Percentiles rank a stretch among this genome's conserved stretches.
phyloP scores from a whole-genome alignment of 1,140 invertebrate species.

The Drosophila orosa region DNA sequence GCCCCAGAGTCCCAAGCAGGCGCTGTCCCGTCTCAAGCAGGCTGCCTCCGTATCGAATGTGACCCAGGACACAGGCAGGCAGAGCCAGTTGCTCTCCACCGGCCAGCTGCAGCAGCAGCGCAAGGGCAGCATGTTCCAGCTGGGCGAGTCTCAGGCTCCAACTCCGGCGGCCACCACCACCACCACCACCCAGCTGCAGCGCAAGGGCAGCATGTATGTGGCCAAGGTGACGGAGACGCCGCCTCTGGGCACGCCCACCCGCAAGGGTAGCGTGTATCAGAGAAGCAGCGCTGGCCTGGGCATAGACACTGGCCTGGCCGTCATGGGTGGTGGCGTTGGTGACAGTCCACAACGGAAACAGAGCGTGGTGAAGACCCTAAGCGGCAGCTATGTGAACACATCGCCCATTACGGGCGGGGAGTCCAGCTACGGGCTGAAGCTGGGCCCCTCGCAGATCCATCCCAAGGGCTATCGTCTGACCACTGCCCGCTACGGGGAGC shows the following conservation, averaged over 20 bases:
- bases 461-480: slow-evolving; percentile 89
- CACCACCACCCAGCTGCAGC: slow-evolving; percentile 38
- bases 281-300: slow-evolving; percentile 33
- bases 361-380: slow-evolving; percentile 68
- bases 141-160: slow-evolving; percentile 64
- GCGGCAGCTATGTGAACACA: slow-evolving; percentile 63
- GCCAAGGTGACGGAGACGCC: slow-evolving; percentile 53
- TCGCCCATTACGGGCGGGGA: slow-evolving; percentile 69
- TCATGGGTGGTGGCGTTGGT: background rate
- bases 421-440: slow-evolving; percentile 84
- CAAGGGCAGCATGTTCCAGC: slow-evolving; percentile 72
- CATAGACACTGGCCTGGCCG: background rate
- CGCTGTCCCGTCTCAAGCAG: slow-evolving; percentile 73
- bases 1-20: slow-evolving; percentile 76
- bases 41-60: slow-evolving; percentile 78
- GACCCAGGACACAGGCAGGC: slow-evolving; percentile 53
- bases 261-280: slow-evolving; percentile 75
- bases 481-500: slow-evolving; percentile 90
- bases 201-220: slow-evolving; percentile 74
- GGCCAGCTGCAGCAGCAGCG: slow-evolving; percentile 45
- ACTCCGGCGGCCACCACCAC: slow-evolving; percentile 32
- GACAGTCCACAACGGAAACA: slow-evolving; percentile 71
- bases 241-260: slow-evolving; percentile 61
- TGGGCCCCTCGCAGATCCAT: slow-evolving; percentile 91
- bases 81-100: slow-evolving; percentile 50